phyloP scores from a whole-genome alignment of 2,888 invertebrate species.

The Aelia acuminata region DNA sequence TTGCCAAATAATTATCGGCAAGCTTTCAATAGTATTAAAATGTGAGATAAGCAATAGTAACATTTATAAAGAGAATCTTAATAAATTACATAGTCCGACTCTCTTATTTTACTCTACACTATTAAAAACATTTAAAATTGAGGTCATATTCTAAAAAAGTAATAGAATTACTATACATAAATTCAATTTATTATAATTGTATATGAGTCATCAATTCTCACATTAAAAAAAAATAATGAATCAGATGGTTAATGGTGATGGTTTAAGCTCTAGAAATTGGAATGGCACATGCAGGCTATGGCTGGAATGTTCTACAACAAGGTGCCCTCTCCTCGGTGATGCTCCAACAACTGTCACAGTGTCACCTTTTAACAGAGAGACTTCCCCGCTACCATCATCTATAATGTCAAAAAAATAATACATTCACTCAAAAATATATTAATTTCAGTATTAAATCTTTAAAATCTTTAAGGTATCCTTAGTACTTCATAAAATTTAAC shows the following conservation, averaged over 20 bases:
- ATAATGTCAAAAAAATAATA: conserved; percentile 62
- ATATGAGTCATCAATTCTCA: not conserved
- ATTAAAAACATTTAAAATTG: not conserved
- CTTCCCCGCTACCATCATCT: conserved; percentile 73
- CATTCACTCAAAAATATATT: not conserved
- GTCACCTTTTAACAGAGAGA: conserved; percentile 84
- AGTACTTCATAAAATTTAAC: no score
- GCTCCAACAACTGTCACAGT: conserved; percentile 90
- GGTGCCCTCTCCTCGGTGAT: conserved; percentile 87
- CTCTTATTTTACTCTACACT: conserved; percentile 8
- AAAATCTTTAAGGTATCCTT: no score
- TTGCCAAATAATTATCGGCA: no score
- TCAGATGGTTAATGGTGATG: conserved; percentile 66
- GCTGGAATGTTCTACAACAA: conserved; percentile 86
- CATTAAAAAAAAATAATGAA: not conserved
- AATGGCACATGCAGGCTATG: conserved; percentile 84
- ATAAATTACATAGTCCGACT: not conserved
- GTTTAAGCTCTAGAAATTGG: conserved; percentile 84
- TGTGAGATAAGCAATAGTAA: not conserved
- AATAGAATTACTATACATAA: not conserved
- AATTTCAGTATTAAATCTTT: no score
- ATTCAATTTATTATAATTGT: not conserved
- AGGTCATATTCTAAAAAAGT: not conserved
- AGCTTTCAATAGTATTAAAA: not conserved
- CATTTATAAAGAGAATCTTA: not conserved